These are phyloP conservation scores for Meloidogyne chitwoodi DNA, from an alignment of 1,140 invertebrate genomes.

Conservation along the genomic window DNA sequence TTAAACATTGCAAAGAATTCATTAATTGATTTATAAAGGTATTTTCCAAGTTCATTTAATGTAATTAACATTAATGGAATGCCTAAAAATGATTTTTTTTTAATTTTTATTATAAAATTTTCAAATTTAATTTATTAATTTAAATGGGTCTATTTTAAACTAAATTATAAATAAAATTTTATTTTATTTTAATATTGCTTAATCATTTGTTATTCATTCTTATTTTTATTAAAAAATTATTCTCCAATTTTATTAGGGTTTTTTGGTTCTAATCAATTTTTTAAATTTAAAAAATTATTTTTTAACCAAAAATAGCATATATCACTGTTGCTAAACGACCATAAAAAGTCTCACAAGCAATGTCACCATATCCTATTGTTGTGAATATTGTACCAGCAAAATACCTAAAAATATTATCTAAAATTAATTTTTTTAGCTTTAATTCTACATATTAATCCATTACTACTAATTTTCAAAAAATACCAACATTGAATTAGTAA, in stretches of 20 bases:
- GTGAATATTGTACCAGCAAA: conserved; percentile 56
- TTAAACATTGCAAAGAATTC: conserved; percentile 31
- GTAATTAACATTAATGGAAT: conserved; percentile 90
- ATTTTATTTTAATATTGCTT: background rate
- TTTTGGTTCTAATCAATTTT: background rate
- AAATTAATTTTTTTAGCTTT: background rate
- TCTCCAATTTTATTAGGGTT: too few relatives aligned
- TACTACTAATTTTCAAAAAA: background rate
- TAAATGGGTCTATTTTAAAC: conserved; percentile 11
- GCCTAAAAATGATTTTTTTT: conserved; percentile 69
- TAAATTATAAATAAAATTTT: conserved; percentile 21
- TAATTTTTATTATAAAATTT: too few relatives aligned
- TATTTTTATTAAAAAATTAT: too few relatives aligned
- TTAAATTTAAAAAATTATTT: conserved; percentile 16
- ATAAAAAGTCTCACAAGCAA: conserved; percentile 82
- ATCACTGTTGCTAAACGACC: conserved; percentile 90
- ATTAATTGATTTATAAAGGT: conserved; percentile 77
- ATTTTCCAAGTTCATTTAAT: conserved; percentile 87
- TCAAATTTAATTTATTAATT: too few relatives aligned
- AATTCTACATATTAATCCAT: background rate
- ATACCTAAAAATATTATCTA: conserved; percentile 23
- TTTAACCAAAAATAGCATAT: conserved; percentile 79
- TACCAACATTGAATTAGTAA: conserved; percentile 36
- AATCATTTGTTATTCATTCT: background rate
- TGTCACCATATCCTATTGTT: conserved; percentile 79